Base-by-base conservation (phyloP, 1,140 invertebrate species). In the Himalopsyche phryganea region DNA sequence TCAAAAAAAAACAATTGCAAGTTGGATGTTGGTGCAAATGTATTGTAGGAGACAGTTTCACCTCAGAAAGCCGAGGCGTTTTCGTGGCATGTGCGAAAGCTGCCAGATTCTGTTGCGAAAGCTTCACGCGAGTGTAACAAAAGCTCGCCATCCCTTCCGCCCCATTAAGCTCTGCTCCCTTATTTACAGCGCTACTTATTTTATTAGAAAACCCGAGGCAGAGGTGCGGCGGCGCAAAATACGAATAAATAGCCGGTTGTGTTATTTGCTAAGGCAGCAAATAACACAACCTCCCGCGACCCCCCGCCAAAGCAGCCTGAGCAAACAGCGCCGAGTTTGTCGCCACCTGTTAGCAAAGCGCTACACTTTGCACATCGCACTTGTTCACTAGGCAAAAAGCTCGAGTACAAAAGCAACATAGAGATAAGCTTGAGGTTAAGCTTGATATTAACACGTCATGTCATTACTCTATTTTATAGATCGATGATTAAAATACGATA, bases 141-240 rank as follows among this genome's bases (percentile, higher is more conserved):
- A n/a, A n/a, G 18, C 47, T 19, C 20, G 11, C 47, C 47, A n/a
- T 20, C 32, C 38, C 13, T 56, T 48, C 45, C 53, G 45, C 53
- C 53, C 53, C 53, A 56, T 56, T 56, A 40, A 48, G 33, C 46
- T 17, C 47, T 35, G 58, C 47, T 51, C 51, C 40, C 42, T 54
- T 63, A 58, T 63, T 63, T 63, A 53, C 61, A n/a, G 32, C 11
- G 56, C 50, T 53, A 58, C 61, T 63, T 63, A 63, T 63, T 63
- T 57, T 59, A 63, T 63, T 63, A 59, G 57, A 59, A 63, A 54
- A 53, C 51, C 23, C 23, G 23, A 28, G 23, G 23, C 23, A 9
- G 23, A 28, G 23, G 23, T 28, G 23, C 23, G 23, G 23, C 23
- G 23, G 23, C 23, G 23, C 23, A 28, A 28, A 28, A 15, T 53